phyloP scores from a whole-genome alignment of 2,113 vertebrate species.

The Nothoprocta pentlandii region DNA sequence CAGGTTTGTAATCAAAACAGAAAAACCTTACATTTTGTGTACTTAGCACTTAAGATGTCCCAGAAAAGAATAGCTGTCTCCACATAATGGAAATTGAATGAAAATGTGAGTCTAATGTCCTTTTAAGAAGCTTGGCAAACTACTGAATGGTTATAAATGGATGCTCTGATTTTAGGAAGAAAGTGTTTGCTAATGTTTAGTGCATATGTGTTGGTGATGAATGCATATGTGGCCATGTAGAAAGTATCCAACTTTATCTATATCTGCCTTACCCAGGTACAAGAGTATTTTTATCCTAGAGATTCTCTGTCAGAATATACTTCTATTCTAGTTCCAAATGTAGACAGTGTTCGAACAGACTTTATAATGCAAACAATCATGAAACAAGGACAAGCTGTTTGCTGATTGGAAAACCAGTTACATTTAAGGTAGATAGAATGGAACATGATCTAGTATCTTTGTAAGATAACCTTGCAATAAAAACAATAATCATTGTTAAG shows the following conservation, averaged over 20 bases:
- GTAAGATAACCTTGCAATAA: neutral
- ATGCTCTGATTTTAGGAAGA: neutral
- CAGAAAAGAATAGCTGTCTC: neutral
- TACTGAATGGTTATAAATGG: neutral
- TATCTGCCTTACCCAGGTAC: conserved; percentile 75
- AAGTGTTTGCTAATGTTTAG: neutral
- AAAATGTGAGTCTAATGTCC: neutral
- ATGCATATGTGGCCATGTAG: neutral
- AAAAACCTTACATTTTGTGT: neutral
- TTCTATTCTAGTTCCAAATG: conserved; percentile 87
- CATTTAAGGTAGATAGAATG: conserved; percentile 81
- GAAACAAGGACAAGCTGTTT: conserved; percentile 87
- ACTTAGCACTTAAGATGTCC: neutral
- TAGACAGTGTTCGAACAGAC: conserved; percentile 85
- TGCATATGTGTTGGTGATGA: neutral
- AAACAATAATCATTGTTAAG: neutral
- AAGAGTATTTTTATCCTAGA: conserved; percentile 84
- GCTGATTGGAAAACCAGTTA: conserved; percentile 87
- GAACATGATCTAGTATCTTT: neutral
- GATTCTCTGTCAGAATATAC: conserved; percentile 84
- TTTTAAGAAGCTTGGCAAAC: neutral
- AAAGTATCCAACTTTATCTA: neutral
- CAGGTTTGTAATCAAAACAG: neutral
- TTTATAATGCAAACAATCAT: conserved; percentile 84
- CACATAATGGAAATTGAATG: neutral